These are phyloP conservation scores for Euphonia xanthogaster DNA, from an alignment of 2,797 vertebrate species.

Conservation along the genomic window DNA sequence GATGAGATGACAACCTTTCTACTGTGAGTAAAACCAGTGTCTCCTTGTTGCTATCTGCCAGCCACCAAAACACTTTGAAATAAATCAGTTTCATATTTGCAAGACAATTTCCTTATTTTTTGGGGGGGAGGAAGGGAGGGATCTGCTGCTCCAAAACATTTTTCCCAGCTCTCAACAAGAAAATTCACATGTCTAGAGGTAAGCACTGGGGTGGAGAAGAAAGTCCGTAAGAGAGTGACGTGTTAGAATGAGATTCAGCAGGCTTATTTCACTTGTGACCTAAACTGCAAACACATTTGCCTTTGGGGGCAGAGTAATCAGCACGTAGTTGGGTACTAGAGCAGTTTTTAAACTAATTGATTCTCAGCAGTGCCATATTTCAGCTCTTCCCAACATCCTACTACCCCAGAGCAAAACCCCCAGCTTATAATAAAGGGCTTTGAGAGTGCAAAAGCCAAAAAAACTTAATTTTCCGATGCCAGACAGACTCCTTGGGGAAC, in stretches of 20 bases:
- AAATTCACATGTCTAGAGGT: background rate
- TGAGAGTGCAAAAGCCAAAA: constrained; percentile 10
- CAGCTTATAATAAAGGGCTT: background rate
- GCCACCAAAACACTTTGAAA: background rate
- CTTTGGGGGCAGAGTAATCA: background rate
- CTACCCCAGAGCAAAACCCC: background rate
- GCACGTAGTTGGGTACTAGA: background rate
- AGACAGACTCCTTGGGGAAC: constrained; percentile 26
- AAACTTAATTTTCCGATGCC: constrained; percentile 3
- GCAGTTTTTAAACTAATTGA: constrained; percentile 8
- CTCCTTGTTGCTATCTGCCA: background rate
- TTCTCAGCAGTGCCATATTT: constrained; percentile 21
- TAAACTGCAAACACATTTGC: constrained; percentile 20
- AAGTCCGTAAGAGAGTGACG: background rate
- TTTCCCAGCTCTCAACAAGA: background rate
- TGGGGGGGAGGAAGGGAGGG: background rate
- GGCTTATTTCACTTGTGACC: constrained; percentile 35
- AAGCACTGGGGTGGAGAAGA: background rate
- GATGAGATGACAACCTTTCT: background rate
- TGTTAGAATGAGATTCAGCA: background rate
- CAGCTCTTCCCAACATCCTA: constrained; percentile 10
- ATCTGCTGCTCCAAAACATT: background rate
- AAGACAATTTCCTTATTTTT: background rate
- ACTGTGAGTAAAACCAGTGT: background rate
- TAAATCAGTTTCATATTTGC: background rate